Base-by-base conservation (phyloP, 2,888 invertebrate species). In the Aspidiotus destructor region DNA sequence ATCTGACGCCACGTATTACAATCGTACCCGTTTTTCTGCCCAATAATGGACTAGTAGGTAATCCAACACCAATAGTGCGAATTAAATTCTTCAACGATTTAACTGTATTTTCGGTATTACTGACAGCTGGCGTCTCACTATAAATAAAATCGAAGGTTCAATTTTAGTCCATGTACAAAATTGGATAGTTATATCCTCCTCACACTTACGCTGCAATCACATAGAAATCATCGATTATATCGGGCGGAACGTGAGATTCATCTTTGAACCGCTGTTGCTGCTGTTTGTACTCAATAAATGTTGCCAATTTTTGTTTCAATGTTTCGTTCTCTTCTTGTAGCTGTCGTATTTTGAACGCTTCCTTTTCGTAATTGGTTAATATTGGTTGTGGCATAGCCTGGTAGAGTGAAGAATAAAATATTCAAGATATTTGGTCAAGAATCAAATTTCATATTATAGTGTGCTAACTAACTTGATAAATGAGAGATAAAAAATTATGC, bases 401-500 rank as follows among this genome's bases (percentile, higher is more conserved):
- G 28, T n/a, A 0, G 8, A 58, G 40, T 28, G 5, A 41, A 58
- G 41, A 2, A 13, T 64, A 48, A 58, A 42, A 54, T 11, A 28
- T 71, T 40, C 9, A 41, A 58, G 48, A 54, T 11, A 28, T 71
- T 48, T 7, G 16, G 9, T 10, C 40, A 48, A 42, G 11, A 52
- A 48, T 68, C 63, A 1, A 28, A n/a, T 2, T 48, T 11, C 48
- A 48, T 6, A 48, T 48, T 62, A 60, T 64, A 70, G 75, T 62
- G 69, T 52, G n/a, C n/a, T 75, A 75, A 75, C 76, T 73, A 77
- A 83, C 84, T 78, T 87, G 86, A 73, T 88, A 92, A 71, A 95
- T 87, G 0, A 93, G 90, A 13, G 94, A 89, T 53, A 98, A 80
- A 75, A 97, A 89, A 79, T 97, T 97, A 77, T 95, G 92, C 52